These are phyloP conservation scores for Enteromius fasciolatus DNA, from an alignment of 2,797 vertebrate genomes.

Conservation along the genomic window DNA sequence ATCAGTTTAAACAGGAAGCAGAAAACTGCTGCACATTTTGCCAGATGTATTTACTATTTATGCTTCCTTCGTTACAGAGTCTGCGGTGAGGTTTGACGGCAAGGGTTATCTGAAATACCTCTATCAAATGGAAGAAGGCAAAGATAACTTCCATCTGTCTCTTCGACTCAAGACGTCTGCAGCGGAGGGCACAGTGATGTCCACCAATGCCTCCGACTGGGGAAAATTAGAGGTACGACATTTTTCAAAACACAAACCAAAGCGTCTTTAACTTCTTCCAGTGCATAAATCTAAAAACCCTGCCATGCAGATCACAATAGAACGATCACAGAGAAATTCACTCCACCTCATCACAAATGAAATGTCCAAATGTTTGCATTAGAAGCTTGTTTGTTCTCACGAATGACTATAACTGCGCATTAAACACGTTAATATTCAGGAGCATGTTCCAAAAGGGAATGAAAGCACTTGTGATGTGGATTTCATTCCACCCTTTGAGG, in stretches of 20 bases:
- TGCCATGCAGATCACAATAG: not conserved
- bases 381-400: constrained; percentile 19
- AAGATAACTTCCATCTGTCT: constrained; percentile 76
- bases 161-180: constrained; percentile 86
- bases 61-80: constrained; percentile 75
- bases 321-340: not conserved
- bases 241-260: constrained; percentile 30
- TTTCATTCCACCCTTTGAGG: constrained; percentile 32
- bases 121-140: constrained; percentile 77
- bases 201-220: constrained; percentile 77
- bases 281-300: not conserved
- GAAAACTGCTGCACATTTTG: not conserved
- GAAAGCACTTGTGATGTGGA: constrained; percentile 5
- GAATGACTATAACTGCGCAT: constrained; percentile 49
- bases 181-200: constrained; percentile 75
- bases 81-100: constrained; percentile 83
- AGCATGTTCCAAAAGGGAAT: constrained; percentile 46
- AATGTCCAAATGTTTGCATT: constrained; percentile 1
- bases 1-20: not conserved
- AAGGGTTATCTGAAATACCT: constrained; percentile 82
- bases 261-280: not conserved
- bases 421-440: constrained; percentile 44
- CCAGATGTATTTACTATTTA: constrained; percentile 3
- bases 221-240: constrained; percentile 83
- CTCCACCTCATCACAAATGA: not conserved